These are phyloP conservation scores for Dinomys branickii DNA, from an alignment of 2,113 vertebrate species.

Conservation along the genomic window DNA sequence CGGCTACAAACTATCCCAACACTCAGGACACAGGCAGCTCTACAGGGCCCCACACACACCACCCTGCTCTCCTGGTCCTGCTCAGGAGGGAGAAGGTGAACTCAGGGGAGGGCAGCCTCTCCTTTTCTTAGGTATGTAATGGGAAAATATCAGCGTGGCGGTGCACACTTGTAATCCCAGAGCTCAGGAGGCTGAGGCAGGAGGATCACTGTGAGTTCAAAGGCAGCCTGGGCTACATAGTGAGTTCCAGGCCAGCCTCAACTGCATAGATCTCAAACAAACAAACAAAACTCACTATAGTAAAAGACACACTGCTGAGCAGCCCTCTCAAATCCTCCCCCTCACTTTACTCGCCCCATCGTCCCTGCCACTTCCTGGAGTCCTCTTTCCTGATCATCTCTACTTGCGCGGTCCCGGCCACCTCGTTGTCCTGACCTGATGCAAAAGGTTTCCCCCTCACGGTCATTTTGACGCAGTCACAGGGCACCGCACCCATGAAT, in stretches of 20 bases:
- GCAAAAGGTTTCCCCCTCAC: background rate
- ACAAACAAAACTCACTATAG: background rate
- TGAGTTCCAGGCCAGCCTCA: background rate
- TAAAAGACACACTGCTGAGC: background rate
- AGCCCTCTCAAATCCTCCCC: background rate
- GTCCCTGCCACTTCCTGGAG: background rate
- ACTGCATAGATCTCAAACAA: background rate
- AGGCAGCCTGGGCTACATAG: background rate
- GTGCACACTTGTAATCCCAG: background rate
- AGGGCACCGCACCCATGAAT: background rate
- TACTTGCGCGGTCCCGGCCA: background rate
- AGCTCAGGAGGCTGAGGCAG: background rate
- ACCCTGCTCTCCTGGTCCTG: background rate
- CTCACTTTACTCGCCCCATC: background rate
- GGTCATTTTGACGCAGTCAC: background rate
- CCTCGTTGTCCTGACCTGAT: background rate
- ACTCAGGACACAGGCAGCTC: background rate
- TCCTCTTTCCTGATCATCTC: background rate
- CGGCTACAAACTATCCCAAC: background rate
- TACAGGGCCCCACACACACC: background rate
- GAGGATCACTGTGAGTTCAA: background rate
- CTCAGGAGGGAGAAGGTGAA: rapidly evolving
- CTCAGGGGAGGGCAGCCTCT: rapidly evolving
- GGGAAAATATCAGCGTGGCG: background rate
- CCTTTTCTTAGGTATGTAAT: no score